phyloP scores from a whole-genome alignment of 2,797 vertebrate species.

The Crocodylus rhombifer region DNA sequence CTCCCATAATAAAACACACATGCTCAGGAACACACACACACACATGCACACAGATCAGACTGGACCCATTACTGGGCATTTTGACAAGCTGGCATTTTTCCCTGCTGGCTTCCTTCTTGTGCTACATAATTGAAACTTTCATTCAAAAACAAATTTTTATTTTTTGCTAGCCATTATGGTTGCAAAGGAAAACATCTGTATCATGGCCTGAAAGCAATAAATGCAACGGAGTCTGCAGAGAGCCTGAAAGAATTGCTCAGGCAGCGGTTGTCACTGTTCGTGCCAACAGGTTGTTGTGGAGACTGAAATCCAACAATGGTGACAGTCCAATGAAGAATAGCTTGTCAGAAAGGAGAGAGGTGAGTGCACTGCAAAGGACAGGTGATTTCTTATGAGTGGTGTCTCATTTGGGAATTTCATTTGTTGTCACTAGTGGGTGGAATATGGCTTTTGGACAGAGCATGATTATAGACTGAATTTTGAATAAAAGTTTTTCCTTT shows the following conservation, averaged over 20 bases:
- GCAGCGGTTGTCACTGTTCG: neutral
- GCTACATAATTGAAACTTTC: neutral
- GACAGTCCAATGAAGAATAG: neutral
- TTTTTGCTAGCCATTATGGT: neutral
- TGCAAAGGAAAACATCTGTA: neutral
- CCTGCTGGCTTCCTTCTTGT: neutral
- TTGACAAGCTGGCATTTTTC: neutral
- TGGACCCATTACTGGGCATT: neutral
- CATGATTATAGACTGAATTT: neutral
- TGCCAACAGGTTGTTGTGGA: neutral
- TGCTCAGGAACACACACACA: neutral
- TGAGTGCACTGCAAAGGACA: neutral
- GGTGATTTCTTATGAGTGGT: neutral
- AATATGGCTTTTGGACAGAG: neutral
- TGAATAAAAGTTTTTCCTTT: neutral
- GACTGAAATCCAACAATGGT: neutral
- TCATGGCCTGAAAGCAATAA: neutral
- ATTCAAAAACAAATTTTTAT: neutral
- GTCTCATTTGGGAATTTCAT: neutral
- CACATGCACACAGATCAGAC: no score
- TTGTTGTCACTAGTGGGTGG: neutral
- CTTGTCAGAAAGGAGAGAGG: neutral
- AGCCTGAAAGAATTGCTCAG: neutral
- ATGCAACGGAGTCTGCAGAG: neutral
- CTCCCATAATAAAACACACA: neutral